phyloP scores from a whole-genome alignment of 2,113 vertebrate species.

The Mastomys coucha region DNA sequence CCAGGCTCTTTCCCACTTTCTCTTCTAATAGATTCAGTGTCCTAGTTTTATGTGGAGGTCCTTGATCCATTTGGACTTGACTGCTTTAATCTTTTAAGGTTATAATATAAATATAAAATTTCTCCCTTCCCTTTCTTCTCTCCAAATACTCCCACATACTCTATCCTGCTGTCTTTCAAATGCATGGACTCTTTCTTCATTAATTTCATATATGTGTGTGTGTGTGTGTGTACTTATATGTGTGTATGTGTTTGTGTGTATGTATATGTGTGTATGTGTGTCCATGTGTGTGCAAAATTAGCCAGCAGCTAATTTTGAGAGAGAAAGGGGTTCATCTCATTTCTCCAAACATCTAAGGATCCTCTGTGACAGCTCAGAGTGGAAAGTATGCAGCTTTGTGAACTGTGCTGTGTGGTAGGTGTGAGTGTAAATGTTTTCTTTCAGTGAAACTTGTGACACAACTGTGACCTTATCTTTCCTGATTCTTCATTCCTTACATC shows the following conservation, averaged over 20 bases:
- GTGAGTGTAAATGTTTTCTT: background rate
- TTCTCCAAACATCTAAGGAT: background rate
- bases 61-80: no score
- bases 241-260: background rate
- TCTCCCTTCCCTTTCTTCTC: background rate
- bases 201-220: background rate
- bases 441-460: background rate
- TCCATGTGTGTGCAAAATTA: background rate
- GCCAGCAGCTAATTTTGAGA: background rate
- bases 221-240: background rate
- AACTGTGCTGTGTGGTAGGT: background rate
- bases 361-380: background rate
- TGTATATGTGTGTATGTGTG: background rate
- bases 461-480: background rate
- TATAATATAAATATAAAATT: background rate
- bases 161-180: background rate
- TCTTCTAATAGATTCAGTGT: no score
- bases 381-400: background rate
- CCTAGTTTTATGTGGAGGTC: no score
- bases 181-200: background rate
- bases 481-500: background rate
- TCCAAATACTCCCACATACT: background rate
- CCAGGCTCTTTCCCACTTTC: no score
- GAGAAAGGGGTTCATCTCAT: background rate
- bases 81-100: background rate